phyloP scores from a whole-genome alignment of 2,888 invertebrate species.

The Papilio gigon region DNA sequence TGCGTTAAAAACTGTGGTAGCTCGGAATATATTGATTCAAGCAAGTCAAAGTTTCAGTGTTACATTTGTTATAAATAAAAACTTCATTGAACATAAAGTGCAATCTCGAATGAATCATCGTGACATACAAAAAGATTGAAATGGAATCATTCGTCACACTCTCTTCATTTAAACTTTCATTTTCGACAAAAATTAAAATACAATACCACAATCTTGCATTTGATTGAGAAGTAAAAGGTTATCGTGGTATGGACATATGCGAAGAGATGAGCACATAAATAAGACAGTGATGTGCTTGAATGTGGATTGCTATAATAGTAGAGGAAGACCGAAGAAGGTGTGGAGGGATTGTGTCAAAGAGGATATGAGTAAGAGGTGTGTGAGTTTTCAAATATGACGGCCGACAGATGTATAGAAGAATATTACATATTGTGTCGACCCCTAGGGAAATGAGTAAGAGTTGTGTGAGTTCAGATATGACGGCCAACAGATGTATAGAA shows the following conservation, averaged over 20 bases:
- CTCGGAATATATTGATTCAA: background rate
- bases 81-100: conserved; percentile 13
- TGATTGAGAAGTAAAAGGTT: background rate
- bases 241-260: too few species aligned
- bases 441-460: too few species aligned
- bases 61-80: background rate
- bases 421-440: too few species aligned
- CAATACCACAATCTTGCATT: background rate
- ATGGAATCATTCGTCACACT: conserved; percentile 36
- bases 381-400: too few species aligned
- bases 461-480: too few species aligned
- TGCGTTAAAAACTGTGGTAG: background rate
- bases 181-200: conserved; percentile 20
- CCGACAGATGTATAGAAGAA: too few species aligned
- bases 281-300: too few species aligned
- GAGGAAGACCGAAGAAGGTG: too few species aligned
- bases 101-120: background rate
- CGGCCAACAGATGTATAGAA: too few species aligned
- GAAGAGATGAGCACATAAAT: too few species aligned
- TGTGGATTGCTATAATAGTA: background rate
- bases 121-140: conserved; percentile 21
- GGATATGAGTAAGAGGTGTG: too few species aligned
- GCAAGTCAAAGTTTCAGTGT: background rate
- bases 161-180: conserved; percentile 35
- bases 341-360: too few species aligned